Percentiles rank a stretch among this genome's conserved stretches.
These are phyloP conservation scores for Limnodromus scolopaceus DNA, from an alignment of 2,797 vertebrate species.

Conservation along the genomic window DNA sequence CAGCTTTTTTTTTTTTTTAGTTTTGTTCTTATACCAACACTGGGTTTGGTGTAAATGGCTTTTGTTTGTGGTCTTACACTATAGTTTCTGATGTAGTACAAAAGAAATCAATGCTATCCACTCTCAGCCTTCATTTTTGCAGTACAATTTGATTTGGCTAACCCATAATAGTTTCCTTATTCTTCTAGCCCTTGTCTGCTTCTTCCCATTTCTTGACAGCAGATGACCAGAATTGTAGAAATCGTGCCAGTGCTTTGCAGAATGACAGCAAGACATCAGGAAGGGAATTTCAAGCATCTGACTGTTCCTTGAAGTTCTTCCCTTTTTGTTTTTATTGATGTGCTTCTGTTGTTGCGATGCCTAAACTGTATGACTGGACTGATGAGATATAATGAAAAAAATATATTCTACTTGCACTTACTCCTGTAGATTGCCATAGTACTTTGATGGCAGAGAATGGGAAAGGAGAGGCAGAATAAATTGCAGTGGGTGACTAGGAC, in stretches of 20 bases:
- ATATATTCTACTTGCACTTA: not conserved
- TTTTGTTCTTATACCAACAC: not conserved
- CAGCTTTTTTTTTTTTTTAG: not conserved
- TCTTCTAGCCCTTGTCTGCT: not conserved
- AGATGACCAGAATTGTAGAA: not conserved
- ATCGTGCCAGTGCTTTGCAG: not conserved
- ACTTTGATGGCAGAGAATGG: not conserved
- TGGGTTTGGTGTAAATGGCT: not conserved
- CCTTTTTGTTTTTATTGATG: not conserved
- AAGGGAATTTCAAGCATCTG: not conserved
- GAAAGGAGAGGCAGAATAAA: not conserved
- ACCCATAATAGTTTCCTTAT: not conserved
- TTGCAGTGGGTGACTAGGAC: not conserved
- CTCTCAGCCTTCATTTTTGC: not conserved
- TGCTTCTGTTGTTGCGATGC: not conserved
- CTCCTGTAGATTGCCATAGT: not conserved
- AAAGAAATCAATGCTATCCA: not conserved
- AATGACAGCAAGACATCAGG: not conserved
- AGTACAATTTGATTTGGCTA: not conserved
- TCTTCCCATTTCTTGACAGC: not conserved
- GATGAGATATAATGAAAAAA: not conserved
- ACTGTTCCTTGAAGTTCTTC: not conserved
- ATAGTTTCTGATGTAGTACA: not conserved
- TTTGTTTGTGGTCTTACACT: not conserved
- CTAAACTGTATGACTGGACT: not conserved